Evolutionary conservation across 1,140 invertebrate species (phyloP).

Genomic region (Pemphigus obesinymphae): DNA sequence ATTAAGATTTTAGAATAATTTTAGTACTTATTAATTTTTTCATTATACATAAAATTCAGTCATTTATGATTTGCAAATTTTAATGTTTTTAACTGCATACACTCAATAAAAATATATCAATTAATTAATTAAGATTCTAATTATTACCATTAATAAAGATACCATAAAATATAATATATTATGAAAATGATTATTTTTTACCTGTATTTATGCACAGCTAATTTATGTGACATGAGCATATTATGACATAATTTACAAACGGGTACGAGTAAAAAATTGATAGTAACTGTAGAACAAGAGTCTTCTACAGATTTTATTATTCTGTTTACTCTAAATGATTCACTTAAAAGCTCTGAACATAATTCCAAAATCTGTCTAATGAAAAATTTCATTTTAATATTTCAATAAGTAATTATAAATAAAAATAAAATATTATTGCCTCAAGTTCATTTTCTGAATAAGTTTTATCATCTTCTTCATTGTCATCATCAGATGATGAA

Average conservation of each 20-base stretch:
- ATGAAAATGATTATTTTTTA: slow-evolving; percentile 48
- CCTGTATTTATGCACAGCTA: slow-evolving; percentile 71
- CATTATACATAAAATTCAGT: too few relatives aligned
- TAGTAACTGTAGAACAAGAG: slow-evolving; percentile 14
- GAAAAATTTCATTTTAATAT: background rate
- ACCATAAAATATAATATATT: too few relatives aligned
- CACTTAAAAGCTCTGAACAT: slow-evolving; percentile 62
- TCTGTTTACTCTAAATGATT: slow-evolving; percentile 59
- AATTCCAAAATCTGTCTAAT: slow-evolving; percentile 51
- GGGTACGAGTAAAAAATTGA: slow-evolving; percentile 53
- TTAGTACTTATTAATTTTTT: too few relatives aligned
- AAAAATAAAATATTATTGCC: slow-evolving; percentile 13
- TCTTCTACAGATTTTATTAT: slow-evolving; percentile 58
- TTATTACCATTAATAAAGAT: too few relatives aligned
- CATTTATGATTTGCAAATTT: too few relatives aligned
- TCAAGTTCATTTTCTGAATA: slow-evolving; percentile 25
- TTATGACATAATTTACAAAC: slow-evolving; percentile 74
- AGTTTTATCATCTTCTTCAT: slow-evolving; percentile 12
- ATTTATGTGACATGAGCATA: slow-evolving; percentile 67
- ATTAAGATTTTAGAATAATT: too few relatives aligned
- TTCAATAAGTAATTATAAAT: background rate
- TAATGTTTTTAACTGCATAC: too few relatives aligned
- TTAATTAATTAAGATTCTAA: too few relatives aligned
- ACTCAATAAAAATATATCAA: too few relatives aligned
- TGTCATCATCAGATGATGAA: slow-evolving; percentile 11